A percentile compares a stretch with the other conserved stretches of the same genome.
phyloP scores from a whole-genome alignment of 2,797 vertebrate genomes.

The Chloroceryle inda region DNA sequence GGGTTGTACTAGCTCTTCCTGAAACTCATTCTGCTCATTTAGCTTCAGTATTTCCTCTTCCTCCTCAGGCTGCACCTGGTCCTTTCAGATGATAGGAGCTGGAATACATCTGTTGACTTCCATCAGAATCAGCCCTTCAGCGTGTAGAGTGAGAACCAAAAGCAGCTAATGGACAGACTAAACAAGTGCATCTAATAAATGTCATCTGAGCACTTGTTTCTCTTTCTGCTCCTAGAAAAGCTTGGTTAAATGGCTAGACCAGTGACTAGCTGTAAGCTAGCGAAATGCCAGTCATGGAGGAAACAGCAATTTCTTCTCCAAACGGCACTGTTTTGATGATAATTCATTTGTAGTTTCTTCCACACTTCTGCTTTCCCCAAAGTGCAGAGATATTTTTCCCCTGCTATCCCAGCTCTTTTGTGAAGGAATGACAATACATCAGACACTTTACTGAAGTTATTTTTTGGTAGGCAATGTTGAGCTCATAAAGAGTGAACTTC shows the following conservation, averaged over 20 bases:
- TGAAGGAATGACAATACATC: background rate
- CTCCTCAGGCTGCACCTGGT: background rate
- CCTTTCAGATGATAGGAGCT: background rate
- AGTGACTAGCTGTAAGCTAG: background rate
- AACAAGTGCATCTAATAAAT: constrained; percentile 15
- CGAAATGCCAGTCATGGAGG: background rate
- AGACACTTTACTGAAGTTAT: background rate
- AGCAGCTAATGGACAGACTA: background rate
- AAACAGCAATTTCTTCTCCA: background rate
- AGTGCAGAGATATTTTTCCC: background rate
- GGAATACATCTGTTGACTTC: background rate
- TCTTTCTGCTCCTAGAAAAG: background rate
- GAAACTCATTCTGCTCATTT: background rate
- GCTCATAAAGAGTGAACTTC: background rate
- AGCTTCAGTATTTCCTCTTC: background rate
- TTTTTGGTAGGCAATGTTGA: background rate
- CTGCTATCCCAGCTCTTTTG: background rate
- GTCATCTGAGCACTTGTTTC: background rate
- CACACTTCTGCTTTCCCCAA: background rate
- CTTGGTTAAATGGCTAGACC: background rate
- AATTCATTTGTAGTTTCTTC: constrained; percentile 1
- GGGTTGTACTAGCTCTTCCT: background rate
- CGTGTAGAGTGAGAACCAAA: background rate
- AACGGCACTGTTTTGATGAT: background rate
- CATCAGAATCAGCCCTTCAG: background rate